Base-by-base conservation (phyloP, 2,888 invertebrate genomes). In the Lasioglossum calceatum region DNA sequence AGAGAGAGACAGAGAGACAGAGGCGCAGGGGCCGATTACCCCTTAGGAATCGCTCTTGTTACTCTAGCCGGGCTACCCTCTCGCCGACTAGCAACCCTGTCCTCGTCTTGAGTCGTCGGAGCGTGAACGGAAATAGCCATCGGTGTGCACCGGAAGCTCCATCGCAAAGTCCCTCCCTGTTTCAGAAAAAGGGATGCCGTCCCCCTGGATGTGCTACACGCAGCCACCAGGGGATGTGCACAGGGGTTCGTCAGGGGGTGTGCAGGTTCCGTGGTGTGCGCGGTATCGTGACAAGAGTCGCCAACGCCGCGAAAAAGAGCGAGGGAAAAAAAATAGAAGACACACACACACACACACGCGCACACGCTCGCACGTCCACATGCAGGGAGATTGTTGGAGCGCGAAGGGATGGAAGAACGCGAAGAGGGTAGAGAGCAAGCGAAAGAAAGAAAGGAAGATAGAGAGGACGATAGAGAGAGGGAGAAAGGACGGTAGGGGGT, bases 51-150 rank as follows among this genome's bases (percentile, higher is more conserved):
- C 61, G 27, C 64, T 73, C 19, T 75, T 77, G 77, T 81, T 64
- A 80, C 50, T 70, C 71, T 72, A 85, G 54, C 71, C 73, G 39
- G n/a, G 47, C 61, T 64, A 76, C 64, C 47, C 36, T 74, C 61
- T 70, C 61, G 50, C 14, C 61, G 14, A 27, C 32, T 32, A 32
- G 27, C 64, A 36, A 10, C 67, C 36, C 32, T 19, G 36, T 32
- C 8, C 67, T 83, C 81, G 71, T 86, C 73, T 74, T 79, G 82
- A 44, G 67, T 71, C 67, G 77, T 84, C 77, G 70, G 78, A 87
- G 91, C 87, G 89, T 88, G 86, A 91, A 89, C 90, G 90, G 91
- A 91, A 91, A 87, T 91, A 85, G 87, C 85, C 91, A 91, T 91
- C 89, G 91, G 87, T 86, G 91, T 87, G 89, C 87, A 89, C 88